phyloP scores from a whole-genome alignment of 2,113 vertebrate genomes.

The Pipra filicauda region DNA sequence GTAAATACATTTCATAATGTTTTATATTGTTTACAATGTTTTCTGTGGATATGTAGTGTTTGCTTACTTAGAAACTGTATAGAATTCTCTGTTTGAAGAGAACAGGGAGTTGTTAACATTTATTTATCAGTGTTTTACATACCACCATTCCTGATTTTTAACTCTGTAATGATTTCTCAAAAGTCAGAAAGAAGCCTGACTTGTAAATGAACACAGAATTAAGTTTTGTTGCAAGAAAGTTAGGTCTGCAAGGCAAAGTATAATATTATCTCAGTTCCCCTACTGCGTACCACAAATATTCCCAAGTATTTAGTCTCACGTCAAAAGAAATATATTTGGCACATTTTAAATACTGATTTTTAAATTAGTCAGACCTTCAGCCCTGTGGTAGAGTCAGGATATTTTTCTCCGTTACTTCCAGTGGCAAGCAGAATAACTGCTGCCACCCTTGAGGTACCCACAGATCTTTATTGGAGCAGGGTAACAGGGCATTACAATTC shows the following conservation, averaged over 20 bases:
- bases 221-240: not conserved
- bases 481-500: not conserved
- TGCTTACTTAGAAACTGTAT: conserved; percentile 2
- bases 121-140: conserved; percentile 37
- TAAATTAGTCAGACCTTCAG: not conserved
- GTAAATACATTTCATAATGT: conserved; percentile 18
- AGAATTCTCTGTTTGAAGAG: conserved; percentile 20
- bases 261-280: not conserved
- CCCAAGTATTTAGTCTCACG: not conserved
- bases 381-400: not conserved
- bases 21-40: conserved; percentile 13
- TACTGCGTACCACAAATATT: not conserved
- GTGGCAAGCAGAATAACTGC: not conserved
- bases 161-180: not conserved
- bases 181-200: not conserved
- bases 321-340: not conserved
- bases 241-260: not conserved
- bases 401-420: not conserved
- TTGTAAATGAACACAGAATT: not conserved
- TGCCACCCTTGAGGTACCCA: not conserved
- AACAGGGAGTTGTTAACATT: not conserved
- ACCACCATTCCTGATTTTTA: conserved; percentile 19
- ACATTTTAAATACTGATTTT: not conserved
- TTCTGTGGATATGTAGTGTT: not conserved
- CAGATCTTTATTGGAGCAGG: not conserved